Base-by-base conservation (phyloP, 2,888 invertebrate genomes). In the Athripsodes cinereus region DNA sequence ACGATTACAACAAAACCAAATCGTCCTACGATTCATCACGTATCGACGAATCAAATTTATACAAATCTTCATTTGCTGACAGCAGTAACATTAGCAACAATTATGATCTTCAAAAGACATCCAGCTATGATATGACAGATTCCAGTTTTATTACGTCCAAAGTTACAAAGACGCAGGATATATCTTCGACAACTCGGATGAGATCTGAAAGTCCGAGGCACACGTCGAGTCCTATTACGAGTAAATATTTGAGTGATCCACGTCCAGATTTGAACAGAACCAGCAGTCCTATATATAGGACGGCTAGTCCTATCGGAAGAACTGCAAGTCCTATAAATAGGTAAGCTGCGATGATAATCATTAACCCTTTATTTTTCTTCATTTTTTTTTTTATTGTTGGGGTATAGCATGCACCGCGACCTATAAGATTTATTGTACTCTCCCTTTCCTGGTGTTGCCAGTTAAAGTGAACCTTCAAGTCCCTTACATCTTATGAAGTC, bases 271-370 rank as follows among this genome's bases (percentile, higher is more conserved):
- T 76, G 66, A 81, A 66, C 68, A 75, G 69, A 68, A 78, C 68
- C 66, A 76, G 73, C 61, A 82, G 74, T 67, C 82, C 71, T 2
- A 70, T 74, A 68, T 81, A 68, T 65, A 78, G 73, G 67, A 79
- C 72, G 1, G 69, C 81, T 2, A 83, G 82, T 65, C 83, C 83
- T 3, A 73, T 82, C 61, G 71, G 78, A 54, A 79, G 80, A 64
- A 78, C 73, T 65, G 74, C 76, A 58, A 77, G 75, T 65, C 77
- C 78, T 63, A 70, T 78, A 65, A 80, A 81, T 62, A 77, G 81
- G 54, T 40, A 40, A 8, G n/a, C n/a, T n/a, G n/a, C n/a, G n/a
- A n/a, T n/a, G n/a, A n/a, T n/a, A n/a, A n/a, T n/a, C n/a, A n/a
- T n/a, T n/a, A n/a, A n/a, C n/a, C n/a, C n/a, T n/a, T n/a, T n/a